These are phyloP conservation scores for Ceriagrion tenellum DNA, from an alignment of 2,888 invertebrate genomes.

Conservation along the genomic window DNA sequence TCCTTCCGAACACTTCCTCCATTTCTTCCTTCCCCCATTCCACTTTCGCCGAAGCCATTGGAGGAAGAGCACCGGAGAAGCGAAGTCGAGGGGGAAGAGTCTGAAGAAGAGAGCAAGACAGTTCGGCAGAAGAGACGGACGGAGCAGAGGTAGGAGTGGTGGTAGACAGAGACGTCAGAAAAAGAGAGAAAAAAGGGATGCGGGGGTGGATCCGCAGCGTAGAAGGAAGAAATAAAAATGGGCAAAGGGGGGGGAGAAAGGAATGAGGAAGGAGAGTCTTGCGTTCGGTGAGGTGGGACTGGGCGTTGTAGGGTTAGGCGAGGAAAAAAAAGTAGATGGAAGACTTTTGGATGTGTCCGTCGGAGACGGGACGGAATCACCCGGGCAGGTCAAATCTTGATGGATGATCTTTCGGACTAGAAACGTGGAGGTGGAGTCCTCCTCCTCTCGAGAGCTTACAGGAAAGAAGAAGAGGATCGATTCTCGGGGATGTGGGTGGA, in stretches of 20 bases:
- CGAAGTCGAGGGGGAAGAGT: too few species aligned
- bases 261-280: neutral
- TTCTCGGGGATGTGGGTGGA: neutral
- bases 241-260: neutral
- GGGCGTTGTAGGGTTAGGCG: neutral
- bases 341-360: conserved; percentile 47
- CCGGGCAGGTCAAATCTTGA: conserved; percentile 59
- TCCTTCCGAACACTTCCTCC: neutral
- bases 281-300: neutral
- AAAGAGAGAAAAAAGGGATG: neutral
- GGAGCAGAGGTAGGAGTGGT: too few species aligned
- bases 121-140: too few species aligned
- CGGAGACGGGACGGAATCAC: conserved; percentile 41
- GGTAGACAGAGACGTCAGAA: conserved; percentile 8
- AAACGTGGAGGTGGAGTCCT: conserved; percentile 5
- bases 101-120: neutral
- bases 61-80: neutral
- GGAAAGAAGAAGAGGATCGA: neutral
- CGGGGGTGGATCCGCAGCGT: neutral
- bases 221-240: neutral
- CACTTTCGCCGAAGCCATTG: neutral
- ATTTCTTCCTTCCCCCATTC: neutral
- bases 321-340: neutral
- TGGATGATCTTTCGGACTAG: conserved; percentile 52
- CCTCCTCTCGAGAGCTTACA: neutral